These are phyloP conservation scores for Lontra canadensis DNA, from an alignment of 2,113 vertebrate genomes.

Conservation along the genomic window DNA sequence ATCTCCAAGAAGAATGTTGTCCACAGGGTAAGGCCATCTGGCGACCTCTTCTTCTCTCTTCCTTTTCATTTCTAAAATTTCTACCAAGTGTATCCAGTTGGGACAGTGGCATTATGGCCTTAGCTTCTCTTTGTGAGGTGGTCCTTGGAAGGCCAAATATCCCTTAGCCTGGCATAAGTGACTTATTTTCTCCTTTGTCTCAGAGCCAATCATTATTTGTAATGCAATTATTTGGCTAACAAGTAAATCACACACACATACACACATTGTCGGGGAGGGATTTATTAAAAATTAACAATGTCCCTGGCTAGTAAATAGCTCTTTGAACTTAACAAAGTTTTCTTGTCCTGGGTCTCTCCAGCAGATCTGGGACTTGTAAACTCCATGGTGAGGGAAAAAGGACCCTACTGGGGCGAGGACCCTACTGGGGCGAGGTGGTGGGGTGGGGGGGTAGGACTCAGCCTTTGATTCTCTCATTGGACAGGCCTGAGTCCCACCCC, in stretches of 20 bases:
- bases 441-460: not conserved
- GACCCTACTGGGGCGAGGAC: too few relatives aligned
- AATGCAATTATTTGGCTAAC: constrained; percentile 26
- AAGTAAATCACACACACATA: not conserved
- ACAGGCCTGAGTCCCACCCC: not conserved
- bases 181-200: not conserved
- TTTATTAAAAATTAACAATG: constrained; percentile 59
- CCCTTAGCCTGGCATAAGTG: not conserved
- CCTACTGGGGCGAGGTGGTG: too few relatives aligned
- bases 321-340: constrained; percentile 4
- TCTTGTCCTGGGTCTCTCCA: not conserved
- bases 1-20: constrained; percentile 49
- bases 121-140: not conserved
- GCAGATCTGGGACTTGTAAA: not conserved
- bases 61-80: not conserved
- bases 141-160: not conserved
- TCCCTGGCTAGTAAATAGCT: not conserved
- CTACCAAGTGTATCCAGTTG: not conserved
- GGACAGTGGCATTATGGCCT: not conserved
- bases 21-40: not conserved
- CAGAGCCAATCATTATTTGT: not conserved
- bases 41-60: not conserved
- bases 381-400: not conserved
- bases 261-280: not conserved
- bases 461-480: not conserved